Percentiles rank a stretch among this genome's conserved stretches.
Conservation (phyloP, 2,797 vertebrate species). For the Labroides dimidiatus region DNA sequence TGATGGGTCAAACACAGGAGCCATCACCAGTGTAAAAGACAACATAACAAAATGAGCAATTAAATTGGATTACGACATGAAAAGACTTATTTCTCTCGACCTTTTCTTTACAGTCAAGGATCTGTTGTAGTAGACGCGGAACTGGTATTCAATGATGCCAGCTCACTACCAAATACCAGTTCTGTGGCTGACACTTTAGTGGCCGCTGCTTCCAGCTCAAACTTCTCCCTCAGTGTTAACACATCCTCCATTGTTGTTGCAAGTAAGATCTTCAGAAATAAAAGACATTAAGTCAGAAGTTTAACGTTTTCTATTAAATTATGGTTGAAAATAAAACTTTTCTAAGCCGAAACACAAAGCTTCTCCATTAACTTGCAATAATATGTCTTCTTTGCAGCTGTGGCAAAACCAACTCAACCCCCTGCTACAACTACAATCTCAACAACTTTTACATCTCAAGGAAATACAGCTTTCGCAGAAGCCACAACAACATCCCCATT, state of each 20-base stretch:
- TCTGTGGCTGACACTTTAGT: not conserved
- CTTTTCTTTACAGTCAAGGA: not conserved
- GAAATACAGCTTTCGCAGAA: not conserved
- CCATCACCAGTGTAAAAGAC: not conserved
- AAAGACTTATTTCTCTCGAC: not conserved
- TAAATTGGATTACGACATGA: not conserved
- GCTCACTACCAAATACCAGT: slow-evolving; percentile 1
- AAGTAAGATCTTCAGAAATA: not conserved
- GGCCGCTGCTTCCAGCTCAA: not conserved
- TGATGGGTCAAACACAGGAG: not conserved
- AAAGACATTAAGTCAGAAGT: too few species aligned
- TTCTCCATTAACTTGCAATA: too few species aligned
- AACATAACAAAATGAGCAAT: not conserved
- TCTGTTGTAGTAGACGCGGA: not conserved
- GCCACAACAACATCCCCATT: too few species aligned
- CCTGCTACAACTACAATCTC: not conserved
- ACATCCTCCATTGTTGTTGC: not conserved
- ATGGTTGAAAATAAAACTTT: too few species aligned
- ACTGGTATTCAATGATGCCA: not conserved
- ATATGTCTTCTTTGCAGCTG: not conserved
- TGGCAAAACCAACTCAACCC: not conserved
- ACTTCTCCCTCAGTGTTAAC: not conserved
- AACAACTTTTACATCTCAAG: not conserved
- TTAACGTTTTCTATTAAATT: too few species aligned
- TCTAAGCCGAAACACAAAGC: too few species aligned